Evolutionary conservation across 2,113 vertebrate genomes (phyloP).

Genomic region (Seriola quinqueradiata): DNA sequence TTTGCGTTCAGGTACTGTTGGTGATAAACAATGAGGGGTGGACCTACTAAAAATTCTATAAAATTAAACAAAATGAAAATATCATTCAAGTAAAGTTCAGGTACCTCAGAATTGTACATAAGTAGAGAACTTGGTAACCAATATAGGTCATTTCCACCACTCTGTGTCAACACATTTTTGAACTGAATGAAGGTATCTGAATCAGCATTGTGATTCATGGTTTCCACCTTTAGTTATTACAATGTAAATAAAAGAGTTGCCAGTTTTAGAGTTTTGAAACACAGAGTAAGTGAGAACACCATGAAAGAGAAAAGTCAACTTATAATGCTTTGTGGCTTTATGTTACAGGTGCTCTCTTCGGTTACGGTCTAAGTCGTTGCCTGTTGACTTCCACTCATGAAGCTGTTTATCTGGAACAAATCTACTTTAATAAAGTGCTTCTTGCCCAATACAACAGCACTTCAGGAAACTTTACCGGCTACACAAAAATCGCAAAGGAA

Average conservation of each 20-base stretch:
- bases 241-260: neutral
- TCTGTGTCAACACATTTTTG: too few species aligned
- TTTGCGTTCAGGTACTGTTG: too few species aligned
- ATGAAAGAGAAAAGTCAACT: neutral
- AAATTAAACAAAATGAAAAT: too few species aligned
- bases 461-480: conserved; percentile 31
- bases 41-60: too few species aligned
- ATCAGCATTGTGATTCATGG: too few species aligned
- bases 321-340: conserved; percentile 5
- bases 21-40: too few species aligned
- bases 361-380: neutral
- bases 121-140: too few species aligned
- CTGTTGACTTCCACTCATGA: conserved; percentile 18
- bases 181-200: too few species aligned
- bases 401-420: conserved; percentile 5
- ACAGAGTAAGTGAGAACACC: neutral
- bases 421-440: conserved; percentile 55
- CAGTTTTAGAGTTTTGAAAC: neutral
- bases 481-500: neutral
- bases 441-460: conserved; percentile 53
- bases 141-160: too few species aligned
- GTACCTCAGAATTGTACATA: too few species aligned
- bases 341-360: conserved; percentile 50
- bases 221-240: neutral
- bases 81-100: too few species aligned